These are phyloP conservation scores for Arnoldichthys spilopterus DNA, from an alignment of 2,797 vertebrate species.

Conservation along the genomic window DNA sequence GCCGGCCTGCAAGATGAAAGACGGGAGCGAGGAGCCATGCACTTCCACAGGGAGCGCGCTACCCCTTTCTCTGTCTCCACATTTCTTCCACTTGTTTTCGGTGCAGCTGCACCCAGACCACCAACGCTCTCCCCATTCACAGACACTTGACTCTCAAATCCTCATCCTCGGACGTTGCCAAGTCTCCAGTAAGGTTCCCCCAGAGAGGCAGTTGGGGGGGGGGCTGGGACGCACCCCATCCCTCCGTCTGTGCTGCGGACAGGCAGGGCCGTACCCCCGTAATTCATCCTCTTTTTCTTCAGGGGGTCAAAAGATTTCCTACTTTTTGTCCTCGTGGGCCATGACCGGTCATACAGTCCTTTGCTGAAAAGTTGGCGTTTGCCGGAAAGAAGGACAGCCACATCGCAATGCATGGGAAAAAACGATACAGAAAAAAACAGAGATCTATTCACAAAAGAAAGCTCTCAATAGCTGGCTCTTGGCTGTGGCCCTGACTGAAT, in stretches of 20 bases:
- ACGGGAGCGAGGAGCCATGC: constrained; percentile 52
- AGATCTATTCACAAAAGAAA: constrained; percentile 53
- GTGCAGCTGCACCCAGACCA: constrained; percentile 80
- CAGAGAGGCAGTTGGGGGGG: constrained; percentile 22
- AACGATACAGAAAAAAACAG: constrained; percentile 59
- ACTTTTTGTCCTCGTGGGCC: constrained; percentile 31
- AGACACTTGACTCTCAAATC: constrained; percentile 85
- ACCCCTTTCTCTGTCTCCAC: constrained; percentile 67
- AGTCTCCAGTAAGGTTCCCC: constrained; percentile 57
- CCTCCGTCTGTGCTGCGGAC: constrained; percentile 56
- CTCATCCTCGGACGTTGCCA: constrained; percentile 78
- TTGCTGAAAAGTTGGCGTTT: constrained; percentile 37
- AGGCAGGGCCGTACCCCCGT: constrained; percentile 46
- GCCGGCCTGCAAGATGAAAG: constrained; percentile 50
- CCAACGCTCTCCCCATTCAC: constrained; percentile 82
- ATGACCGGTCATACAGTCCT: constrained; percentile 30
- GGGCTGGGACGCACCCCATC: constrained; percentile 42
- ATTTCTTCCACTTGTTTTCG: constrained; percentile 81
- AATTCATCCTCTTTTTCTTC: constrained; percentile 43
- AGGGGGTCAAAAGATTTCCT: constrained; percentile 41
- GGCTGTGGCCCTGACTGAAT: constrained; percentile 56
- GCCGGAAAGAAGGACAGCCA: constrained; percentile 50
- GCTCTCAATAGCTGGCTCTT: constrained; percentile 63
- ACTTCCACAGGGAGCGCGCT: constrained; percentile 55
- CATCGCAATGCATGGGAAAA: constrained; percentile 60